phyloP scores from a whole-genome alignment of 2,888 invertebrate genomes.

The Luperina testacea region DNA sequence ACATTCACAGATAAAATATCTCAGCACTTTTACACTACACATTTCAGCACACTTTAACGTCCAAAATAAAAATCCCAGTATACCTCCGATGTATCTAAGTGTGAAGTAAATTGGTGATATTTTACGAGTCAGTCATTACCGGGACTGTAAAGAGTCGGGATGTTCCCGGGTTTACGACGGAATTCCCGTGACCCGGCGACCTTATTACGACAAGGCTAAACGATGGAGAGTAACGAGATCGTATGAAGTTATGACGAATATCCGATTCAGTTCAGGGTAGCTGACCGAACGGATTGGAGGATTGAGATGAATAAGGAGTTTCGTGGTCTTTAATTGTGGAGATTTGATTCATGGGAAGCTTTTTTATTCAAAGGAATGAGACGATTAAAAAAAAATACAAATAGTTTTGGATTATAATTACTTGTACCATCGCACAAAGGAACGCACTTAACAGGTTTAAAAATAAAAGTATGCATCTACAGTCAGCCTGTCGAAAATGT shows the following conservation, averaged over 20 bases:
- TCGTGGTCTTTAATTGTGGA: conserved; percentile 13
- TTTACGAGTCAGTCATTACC: conserved; percentile 86
- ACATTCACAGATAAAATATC: conserved; percentile 21
- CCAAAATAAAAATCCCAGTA: conserved; percentile 66
- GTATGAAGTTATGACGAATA: conserved; percentile 59
- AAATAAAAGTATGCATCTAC: neutral
- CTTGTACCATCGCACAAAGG: neutral
- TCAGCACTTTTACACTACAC: conserved; percentile 8
- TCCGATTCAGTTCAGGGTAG: conserved; percentile 45
- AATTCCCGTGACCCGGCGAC: conserved; percentile 81
- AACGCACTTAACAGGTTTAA: neutral
- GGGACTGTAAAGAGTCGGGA: conserved; percentile 81
- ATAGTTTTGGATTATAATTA: neutral
- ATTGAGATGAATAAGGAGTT: conserved; percentile 4
- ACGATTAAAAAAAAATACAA: no score
- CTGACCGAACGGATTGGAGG: conserved; percentile 28
- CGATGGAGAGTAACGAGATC: conserved; percentile 66
- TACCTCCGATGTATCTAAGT: conserved; percentile 75
- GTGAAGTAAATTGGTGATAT: conserved; percentile 87
- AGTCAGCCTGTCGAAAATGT: neutral
- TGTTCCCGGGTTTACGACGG: conserved; percentile 82
- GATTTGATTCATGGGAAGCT: neutral
- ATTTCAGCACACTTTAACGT: conserved; percentile 59
- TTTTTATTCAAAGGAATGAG: neutral
- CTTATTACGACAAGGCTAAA: conserved; percentile 79